Evolutionary conservation across 2,888 invertebrate genomes (phyloP).

Genomic region (Scaptomyza parva): DNA sequence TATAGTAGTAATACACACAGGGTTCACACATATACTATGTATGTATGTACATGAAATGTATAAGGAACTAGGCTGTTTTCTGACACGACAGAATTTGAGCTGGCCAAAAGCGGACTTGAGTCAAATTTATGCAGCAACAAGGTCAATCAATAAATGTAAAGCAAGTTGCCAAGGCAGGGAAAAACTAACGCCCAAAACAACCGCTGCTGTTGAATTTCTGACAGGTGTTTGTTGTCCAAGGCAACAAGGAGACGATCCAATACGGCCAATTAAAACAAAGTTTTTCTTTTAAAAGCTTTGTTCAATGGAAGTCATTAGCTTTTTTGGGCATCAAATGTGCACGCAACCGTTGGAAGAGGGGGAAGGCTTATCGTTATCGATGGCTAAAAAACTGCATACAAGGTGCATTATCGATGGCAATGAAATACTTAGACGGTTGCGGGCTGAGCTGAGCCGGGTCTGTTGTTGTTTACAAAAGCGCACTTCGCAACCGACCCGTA

Average conservation of each 20-base stretch:
- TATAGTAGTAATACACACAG: neutral
- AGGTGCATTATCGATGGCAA: conserved; percentile 58
- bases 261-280: conserved; percentile 43
- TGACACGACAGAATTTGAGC: conserved; percentile 36
- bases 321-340: conserved; percentile 28
- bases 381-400: conserved; percentile 26
- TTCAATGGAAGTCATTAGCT: conserved; percentile 48
- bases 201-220: conserved; percentile 53
- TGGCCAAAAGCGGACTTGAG: conserved; percentile 44
- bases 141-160: conserved; percentile 76
- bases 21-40: no score
- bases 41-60: neutral
- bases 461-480: conserved; percentile 57
- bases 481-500: conserved; percentile 51
- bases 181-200: conserved; percentile 62
- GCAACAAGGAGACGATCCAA: conserved; percentile 43
- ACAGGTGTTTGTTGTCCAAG: conserved; percentile 70
- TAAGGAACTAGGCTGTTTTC: conserved; percentile 22
- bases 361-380: conserved; percentile 50
- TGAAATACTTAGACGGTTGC: conserved; percentile 67
- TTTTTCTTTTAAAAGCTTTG: conserved; percentile 45
- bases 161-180: conserved; percentile 70
- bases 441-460: neutral
- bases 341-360: conserved; percentile 40
- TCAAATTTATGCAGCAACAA: conserved; percentile 76